These are phyloP conservation scores for Lipophrys pholis DNA, from an alignment of 2,113 vertebrate species.

Conservation along the genomic window DNA sequence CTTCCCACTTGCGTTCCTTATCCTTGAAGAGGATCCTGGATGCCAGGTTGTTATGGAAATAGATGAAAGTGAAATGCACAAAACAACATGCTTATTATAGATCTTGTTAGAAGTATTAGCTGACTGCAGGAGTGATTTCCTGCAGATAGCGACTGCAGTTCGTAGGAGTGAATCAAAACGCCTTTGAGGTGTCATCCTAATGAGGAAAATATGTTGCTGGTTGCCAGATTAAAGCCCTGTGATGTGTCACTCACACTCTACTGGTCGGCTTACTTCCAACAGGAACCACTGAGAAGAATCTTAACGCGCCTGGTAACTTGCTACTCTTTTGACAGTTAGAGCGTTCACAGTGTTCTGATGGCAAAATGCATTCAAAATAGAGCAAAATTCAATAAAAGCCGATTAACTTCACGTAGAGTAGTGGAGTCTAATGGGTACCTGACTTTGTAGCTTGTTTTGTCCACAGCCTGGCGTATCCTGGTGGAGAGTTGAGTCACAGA, in stretches of 20 bases:
- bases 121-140: slow-evolving; percentile 12
- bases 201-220: slow-evolving; percentile 10
- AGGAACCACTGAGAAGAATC: slow-evolving; percentile 15
- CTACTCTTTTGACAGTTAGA: not conserved
- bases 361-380: not conserved
- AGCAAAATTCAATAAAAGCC: not conserved
- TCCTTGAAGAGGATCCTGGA: slow-evolving; percentile 97
- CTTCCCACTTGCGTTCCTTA: slow-evolving; percentile 96
- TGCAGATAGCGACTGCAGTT: slow-evolving; percentile 4
- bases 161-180: slow-evolving; percentile 1
- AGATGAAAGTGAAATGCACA: slow-evolving; percentile 49
- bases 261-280: slow-evolving; percentile 25
- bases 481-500: slow-evolving; percentile 95
- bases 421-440: slow-evolving; percentile 78
- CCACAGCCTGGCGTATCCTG: slow-evolving; percentile 94
- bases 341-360: not conserved
- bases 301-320: not conserved
- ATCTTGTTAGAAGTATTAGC: slow-evolving; percentile 1
- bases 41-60: slow-evolving; percentile 53
- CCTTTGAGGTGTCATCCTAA: slow-evolving; percentile 38
- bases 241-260: slow-evolving; percentile 55
- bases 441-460: slow-evolving; percentile 95
- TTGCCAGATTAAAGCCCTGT: slow-evolving; percentile 35
- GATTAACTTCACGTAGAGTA: not conserved
- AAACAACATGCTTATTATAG: slow-evolving; percentile 31